Evolutionary conservation across 2,888 invertebrate genomes (phyloP).

Genomic region (Cosmia pyralina): DNA sequence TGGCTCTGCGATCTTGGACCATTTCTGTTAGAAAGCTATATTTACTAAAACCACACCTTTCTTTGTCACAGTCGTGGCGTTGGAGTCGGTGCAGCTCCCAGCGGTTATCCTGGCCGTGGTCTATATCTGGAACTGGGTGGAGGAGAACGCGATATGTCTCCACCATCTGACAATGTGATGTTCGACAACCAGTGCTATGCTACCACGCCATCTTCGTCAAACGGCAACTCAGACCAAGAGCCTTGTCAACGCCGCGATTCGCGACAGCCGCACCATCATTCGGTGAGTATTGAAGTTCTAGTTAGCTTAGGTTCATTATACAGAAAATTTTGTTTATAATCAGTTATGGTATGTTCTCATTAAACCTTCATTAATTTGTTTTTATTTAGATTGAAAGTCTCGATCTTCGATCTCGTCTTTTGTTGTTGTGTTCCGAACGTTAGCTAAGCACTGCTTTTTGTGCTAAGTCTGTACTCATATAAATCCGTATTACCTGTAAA

Average conservation of each 20-base stretch:
- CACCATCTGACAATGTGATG: constrained; percentile 97
- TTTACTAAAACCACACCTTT: background rate
- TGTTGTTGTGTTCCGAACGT: too few species aligned
- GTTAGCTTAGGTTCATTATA: background rate
- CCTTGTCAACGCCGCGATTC: constrained; percentile 91
- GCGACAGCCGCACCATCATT: constrained; percentile 91
- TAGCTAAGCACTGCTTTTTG: background rate
- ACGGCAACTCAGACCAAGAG: constrained; percentile 97
- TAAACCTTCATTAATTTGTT: background rate
- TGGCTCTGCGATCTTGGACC: too few species aligned
- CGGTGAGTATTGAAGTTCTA: constrained; percentile 76
- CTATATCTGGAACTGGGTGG: constrained; percentile 93
- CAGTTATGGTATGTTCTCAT: background rate
- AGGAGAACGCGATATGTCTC: constrained; percentile 93
- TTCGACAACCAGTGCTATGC: constrained; percentile 99
- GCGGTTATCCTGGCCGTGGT: constrained; percentile 93
- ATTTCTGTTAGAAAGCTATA: too few species aligned
- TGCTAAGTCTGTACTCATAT: background rate
- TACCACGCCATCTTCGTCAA: constrained; percentile 97
- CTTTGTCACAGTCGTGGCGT: constrained; percentile 80
- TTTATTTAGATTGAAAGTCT: too few species aligned
- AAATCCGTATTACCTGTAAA: background rate
- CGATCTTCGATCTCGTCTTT: too few species aligned
- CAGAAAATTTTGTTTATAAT: background rate
- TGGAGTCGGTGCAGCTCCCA: constrained; percentile 86